phyloP scores from a whole-genome alignment of 2,113 vertebrate species.

The Dicrurus megarhynchus region DNA sequence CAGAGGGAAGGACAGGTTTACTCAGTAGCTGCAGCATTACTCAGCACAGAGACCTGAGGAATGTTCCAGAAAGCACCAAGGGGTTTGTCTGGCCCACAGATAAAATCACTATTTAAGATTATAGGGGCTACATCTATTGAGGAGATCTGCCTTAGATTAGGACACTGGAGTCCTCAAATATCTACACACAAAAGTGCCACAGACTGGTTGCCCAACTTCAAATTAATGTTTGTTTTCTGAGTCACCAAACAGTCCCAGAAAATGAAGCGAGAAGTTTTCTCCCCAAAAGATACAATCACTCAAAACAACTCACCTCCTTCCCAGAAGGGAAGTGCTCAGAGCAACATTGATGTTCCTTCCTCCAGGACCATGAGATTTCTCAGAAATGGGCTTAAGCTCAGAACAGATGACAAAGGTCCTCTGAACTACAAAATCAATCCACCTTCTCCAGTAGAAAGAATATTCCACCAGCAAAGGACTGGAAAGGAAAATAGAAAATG shows the following conservation, averaged over 20 bases:
- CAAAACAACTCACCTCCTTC: not conserved
- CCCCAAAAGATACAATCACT: not conserved
- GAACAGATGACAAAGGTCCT: not conserved
- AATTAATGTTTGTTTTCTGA: not conserved
- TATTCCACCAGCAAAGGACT: not conserved
- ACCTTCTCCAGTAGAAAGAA: not conserved
- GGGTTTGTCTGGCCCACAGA: not conserved
- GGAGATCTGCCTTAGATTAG: not conserved
- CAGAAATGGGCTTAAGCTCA: not conserved
- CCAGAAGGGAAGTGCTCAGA: not conserved
- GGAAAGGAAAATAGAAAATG: not conserved
- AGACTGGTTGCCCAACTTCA: not conserved
- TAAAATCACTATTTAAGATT: not conserved
- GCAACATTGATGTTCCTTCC: not conserved
- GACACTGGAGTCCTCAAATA: not conserved
- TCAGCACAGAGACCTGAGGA: not conserved
- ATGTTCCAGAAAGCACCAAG: not conserved
- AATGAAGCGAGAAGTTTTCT: not conserved
- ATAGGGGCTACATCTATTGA: not conserved
- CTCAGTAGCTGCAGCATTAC: not conserved
- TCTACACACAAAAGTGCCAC: not conserved
- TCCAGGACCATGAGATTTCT: not conserved
- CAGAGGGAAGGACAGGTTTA: not conserved
- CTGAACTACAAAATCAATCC: not conserved
- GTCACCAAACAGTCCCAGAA: not conserved